Base-by-base conservation (phyloP, 2,797 vertebrate species). In the Hirundo rustica region DNA sequence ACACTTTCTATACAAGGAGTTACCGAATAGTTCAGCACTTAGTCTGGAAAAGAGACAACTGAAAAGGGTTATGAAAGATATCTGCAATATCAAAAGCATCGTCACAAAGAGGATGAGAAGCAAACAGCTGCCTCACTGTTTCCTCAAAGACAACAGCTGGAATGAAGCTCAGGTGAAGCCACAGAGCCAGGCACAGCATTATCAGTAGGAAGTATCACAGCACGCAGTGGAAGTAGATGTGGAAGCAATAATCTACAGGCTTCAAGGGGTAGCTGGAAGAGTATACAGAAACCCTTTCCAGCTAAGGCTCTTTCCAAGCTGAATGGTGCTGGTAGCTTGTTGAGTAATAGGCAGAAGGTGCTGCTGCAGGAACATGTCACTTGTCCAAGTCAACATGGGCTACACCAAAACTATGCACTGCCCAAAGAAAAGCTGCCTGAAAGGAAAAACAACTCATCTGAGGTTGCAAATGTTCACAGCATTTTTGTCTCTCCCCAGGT, bases 181-280 rank as follows among this genome's bases (percentile, higher is more conserved):
- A 45, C 0, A 0, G 40, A 62, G 34, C 30, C 26, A 54, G 38
- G 44, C 4, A 3, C 25, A 67, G 40, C 77, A 61, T n/a, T 11
- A 55, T 40, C 55, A 57, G 11, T 3, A 34, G 65, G 78, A 87
- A 71, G 26, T 4, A 10, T 50, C 57, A 58, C 61, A 57, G 17
- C 48, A 21, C 0, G 0, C 45, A n/a, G 17, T 29, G 38, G 44
- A 18, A 61, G 25, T 25, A 66, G 44, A 16, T 54, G 44, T 6
- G 62, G 71, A 32, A 54, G 16, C 19, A 53, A 62, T 30, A 70
- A 44, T 60, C 45, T 58, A 13, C 48, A 67, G 36, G 15, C 23
- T 55, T 75, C 30, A 55, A 44, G 22, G 32, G 9, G 34, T 82
- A 88, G 44, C 45, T 34, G 38, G 20, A 50, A 25, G 18, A 86